Percentiles rank a stretch among this genome's conserved stretches.
Evolutionary conservation across 2,888 invertebrate species (phyloP).

Genomic region (Hypselothyrea guttata): DNA sequence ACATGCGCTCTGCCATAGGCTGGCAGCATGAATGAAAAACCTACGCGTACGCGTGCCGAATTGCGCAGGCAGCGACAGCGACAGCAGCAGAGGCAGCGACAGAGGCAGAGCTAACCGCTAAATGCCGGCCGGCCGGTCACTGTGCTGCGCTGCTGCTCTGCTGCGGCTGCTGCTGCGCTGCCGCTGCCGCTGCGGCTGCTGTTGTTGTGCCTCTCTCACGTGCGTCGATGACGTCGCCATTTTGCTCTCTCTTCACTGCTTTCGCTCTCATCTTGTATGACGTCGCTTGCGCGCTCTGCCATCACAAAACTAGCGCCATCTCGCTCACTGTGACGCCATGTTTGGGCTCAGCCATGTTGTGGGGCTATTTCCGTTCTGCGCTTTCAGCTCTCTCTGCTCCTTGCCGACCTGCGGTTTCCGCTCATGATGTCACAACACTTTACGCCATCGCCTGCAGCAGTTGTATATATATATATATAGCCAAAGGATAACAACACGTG

Average conservation of each 20-base stretch:
- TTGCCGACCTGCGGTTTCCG: constrained; percentile 2
- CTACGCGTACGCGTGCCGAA: constrained; percentile 13
- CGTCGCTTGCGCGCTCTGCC: constrained; percentile 36
- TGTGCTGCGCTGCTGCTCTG: too few species aligned
- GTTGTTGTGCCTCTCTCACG: constrained; percentile 41
- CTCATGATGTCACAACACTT: constrained; percentile 43
- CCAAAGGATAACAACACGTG: constrained; percentile 54
- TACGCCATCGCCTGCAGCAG: constrained; percentile 39
- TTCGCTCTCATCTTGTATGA: constrained; percentile 43
- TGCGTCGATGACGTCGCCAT: constrained; percentile 68
- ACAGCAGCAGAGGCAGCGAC: neutral
- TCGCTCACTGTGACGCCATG: constrained; percentile 52
- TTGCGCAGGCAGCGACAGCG: constrained; percentile 8
- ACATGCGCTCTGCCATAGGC: constrained; percentile 34
- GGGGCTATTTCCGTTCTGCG: constrained; percentile 13
- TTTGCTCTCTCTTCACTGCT: constrained; percentile 6
- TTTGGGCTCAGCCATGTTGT: constrained; percentile 5
- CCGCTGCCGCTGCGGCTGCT: constrained; percentile 5
- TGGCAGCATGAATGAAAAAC: constrained; percentile 40
- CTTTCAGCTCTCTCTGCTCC: neutral
- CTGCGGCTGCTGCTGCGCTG: constrained; percentile 1
- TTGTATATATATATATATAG: constrained; percentile 46
- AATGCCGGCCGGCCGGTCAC: constrained; percentile 1
- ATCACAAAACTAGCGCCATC: constrained; percentile 21
- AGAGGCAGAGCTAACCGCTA: neutral